Percentiles rank a stretch among this genome's conserved stretches.
phyloP scores from a whole-genome alignment of 2,888 invertebrate genomes.

The Temnothorax unifasciatus region DNA sequence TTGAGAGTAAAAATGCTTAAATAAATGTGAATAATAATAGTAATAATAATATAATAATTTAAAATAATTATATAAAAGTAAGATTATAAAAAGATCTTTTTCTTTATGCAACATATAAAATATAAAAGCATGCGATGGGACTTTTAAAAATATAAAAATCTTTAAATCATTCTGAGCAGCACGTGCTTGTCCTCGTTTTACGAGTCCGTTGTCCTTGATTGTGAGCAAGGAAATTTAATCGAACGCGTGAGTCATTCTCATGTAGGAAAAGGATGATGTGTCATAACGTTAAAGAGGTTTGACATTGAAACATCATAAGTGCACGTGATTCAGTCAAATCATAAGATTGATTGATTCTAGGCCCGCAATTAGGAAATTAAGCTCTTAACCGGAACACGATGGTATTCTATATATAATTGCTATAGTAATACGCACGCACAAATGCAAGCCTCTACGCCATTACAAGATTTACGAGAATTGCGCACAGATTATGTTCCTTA shows the following conservation, averaged over 20 bases:
- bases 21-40: not conserved
- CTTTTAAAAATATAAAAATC: not conserved
- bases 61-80: not conserved
- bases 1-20: not conserved
- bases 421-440: not conserved
- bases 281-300: not conserved
- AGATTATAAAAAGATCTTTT: not conserved
- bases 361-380: conserved; percentile 4
- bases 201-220: not conserved
- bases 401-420: conserved; percentile 9
- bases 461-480: conserved; percentile 32
- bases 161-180: not conserved
- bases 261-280: not conserved
- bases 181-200: not conserved
- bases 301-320: not conserved
- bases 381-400: not conserved
- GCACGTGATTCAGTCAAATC: conserved; percentile 22
- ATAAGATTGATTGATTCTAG: conserved; percentile 17
- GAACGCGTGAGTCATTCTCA: not conserved
- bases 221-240: conserved; percentile 21
- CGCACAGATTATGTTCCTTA: conserved; percentile 20
- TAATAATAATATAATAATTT: not conserved
- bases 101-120: not conserved
- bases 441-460: conserved; percentile 3
- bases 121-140: not conserved